Conservation (phyloP, 2,113 vertebrate genomes). For the Dolichallabes microphthalmus region DNA sequence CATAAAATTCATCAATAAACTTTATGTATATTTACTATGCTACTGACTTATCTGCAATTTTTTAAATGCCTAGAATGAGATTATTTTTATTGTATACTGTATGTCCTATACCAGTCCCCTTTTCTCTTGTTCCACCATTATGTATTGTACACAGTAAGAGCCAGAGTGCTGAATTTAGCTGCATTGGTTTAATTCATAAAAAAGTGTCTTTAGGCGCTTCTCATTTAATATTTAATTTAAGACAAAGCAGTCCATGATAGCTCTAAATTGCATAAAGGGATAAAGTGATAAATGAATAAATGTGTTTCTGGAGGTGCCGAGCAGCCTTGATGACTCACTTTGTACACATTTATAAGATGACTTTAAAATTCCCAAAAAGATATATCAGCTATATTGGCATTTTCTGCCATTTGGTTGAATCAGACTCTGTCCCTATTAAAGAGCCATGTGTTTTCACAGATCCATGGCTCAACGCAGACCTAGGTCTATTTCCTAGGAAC, state of each 20-base stretch:
- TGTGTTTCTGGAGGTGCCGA: not conserved
- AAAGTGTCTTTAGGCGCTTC: not conserved
- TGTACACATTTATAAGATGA: not conserved
- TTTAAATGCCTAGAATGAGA: too few relatives aligned
- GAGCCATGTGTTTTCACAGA: not conserved
- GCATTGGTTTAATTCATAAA: not conserved
- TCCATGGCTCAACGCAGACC: not conserved
- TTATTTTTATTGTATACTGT: not conserved
- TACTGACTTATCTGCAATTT: not conserved
- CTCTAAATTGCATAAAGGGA: not conserved
- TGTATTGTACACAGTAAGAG: not conserved
- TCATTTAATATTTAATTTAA: constrained; percentile 13
- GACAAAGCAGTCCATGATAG: not conserved
- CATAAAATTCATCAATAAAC: not conserved
- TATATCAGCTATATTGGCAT: not conserved
- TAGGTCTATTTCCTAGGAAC: not conserved
- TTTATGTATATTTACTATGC: not conserved
- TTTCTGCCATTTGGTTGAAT: not conserved
- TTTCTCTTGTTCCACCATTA: not conserved
- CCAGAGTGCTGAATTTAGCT: constrained; percentile 14
- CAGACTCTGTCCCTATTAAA: not conserved
- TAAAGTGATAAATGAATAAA: not conserved
- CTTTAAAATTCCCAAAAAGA: not conserved
- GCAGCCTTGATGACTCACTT: not conserved
- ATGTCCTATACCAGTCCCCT: not conserved